Base-by-base conservation (phyloP, 2,888 invertebrate genomes). In the Pyrochroa serraticornis region DNA sequence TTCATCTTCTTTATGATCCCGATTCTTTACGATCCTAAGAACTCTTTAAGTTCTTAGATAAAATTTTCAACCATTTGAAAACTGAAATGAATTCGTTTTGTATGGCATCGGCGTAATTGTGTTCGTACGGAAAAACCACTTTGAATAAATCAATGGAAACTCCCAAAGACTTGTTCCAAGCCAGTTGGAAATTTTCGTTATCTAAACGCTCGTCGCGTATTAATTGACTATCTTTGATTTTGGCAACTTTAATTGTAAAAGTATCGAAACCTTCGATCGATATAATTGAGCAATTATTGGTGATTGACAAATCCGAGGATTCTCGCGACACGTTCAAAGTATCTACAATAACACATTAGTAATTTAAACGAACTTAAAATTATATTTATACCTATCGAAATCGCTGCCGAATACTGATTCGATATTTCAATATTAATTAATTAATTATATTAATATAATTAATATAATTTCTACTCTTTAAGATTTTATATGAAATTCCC, bases 41-140 rank as follows among this genome's bases (percentile, higher is more conserved):
- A n/a, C n/a, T n/a, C n/a, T n/a, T n/a, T n/a, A n/a, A n/a, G n/a
- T n/a, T n/a, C n/a, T n/a, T n/a, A n/a, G n/a, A n/a, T n/a, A n/a
- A n/a, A n/a, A 90, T 79, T 77, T 95, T 96, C 50, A 97, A 78
- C 98, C 98, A 99, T 77, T 97, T 98, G 73, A 92, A 87, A 31
- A 95, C 83, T 1, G 93, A 92, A n/a, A 97, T 85, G 58, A 93
- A 87, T 73, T 95, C 92, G 64, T 93, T 92, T 74, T 93, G 93
- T 56, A 94, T 87, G 0, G 94, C 92, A 59, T 92, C 91, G 9
- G 93, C 91, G 75, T 92, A 95, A 48, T 91, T 86, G 73, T 95
- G 95, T 71, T 92, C 88, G 79, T 94, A 91, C 0, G 95, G 95
- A 74, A 95, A 95, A 64, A 87, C 84, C 67, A 83, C 87, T 73